phyloP scores from a whole-genome alignment of 2,113 vertebrate species.

The Pteropus alecto region DNA sequence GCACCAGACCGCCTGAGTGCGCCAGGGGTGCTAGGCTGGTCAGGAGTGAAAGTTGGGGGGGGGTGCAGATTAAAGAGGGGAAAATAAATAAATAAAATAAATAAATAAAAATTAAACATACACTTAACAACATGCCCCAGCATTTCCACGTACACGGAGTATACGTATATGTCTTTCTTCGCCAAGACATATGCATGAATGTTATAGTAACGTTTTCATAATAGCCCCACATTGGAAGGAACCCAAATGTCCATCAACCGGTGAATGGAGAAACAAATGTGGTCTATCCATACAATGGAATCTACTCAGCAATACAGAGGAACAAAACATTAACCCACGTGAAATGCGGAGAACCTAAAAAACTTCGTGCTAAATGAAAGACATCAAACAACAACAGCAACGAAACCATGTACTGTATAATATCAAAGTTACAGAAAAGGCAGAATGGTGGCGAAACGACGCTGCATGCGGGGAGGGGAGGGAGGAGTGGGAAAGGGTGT shows the following conservation, averaged over 20 bases:
- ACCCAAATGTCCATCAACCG: neutral
- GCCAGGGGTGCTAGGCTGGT: no score
- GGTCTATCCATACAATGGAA: neutral
- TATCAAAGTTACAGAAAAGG: neutral
- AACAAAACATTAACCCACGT: neutral
- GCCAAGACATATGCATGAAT: neutral
- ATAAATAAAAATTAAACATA: neutral
- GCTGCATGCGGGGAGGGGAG: neutral
- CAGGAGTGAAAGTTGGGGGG: no score
- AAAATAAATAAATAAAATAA: no score
- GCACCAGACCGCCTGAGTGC: no score
- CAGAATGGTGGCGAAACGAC: no score
- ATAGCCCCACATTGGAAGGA: neutral
- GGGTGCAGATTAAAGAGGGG: no score
- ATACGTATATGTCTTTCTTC: neutral
- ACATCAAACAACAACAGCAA: neutral
- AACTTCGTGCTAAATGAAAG: neutral
- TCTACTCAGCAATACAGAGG: neutral
- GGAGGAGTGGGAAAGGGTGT: fast-evolving
- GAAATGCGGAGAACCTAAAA: neutral
- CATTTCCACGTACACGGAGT: neutral
- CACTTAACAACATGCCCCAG: neutral
- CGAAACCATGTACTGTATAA: neutral
- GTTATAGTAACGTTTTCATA: neutral
- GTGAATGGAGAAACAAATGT: neutral